Evolutionary conservation across 2,888 invertebrate genomes (phyloP), one percentile per base, ranked within the genome.

Genomic region (Euplagia quadripunctaria): DNA sequence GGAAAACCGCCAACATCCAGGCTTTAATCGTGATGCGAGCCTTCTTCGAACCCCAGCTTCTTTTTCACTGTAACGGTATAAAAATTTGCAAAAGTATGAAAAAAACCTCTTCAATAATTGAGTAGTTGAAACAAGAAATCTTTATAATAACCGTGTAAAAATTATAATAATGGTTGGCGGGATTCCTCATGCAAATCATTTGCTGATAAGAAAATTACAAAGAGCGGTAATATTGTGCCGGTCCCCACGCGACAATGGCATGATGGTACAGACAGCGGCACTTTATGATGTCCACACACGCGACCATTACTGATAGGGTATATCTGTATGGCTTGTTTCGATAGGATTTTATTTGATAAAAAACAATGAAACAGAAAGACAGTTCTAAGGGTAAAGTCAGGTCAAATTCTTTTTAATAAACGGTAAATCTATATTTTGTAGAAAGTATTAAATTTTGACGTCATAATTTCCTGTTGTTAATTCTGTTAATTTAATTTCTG

Each of bases 181-280:
- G 73, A 73, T 70, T 42, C 20, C n/a, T 65, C 31, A 72, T 72
- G 72, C 70, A 70, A 65, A 70, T 66, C 43, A n/a, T 46, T 41
- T 1, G 20, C 58, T 42, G 69, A 73, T 73, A 73, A 73, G 64
- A 16, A 73, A 69, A 70, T 70, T 64, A 72, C 17, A 61, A 49
- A 63, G 67, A 52, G 42, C 65, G n/a, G 52, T 55, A 64, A 64
- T 63, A 51, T 52, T 51, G 31, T 72, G 58, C 17, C 64, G 14
- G 64, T 51, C 49, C 61, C 61, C 67, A 51, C 46, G 17, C 58
- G 58, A 43, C 61, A 20, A 16, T 72, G 11, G 61, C 71, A 61
- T 72, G 71, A 72, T 72, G 61, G 51, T 66, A 49, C 70, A 31
- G 70, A 70, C 63, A 51, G 67, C 51, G 67, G 67, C 31, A 20